Evolutionary conservation across 2,888 invertebrate species (phyloP), one percentile per base, ranked within the genome.

Genomic region (Pharmacophagus antenor): DNA sequence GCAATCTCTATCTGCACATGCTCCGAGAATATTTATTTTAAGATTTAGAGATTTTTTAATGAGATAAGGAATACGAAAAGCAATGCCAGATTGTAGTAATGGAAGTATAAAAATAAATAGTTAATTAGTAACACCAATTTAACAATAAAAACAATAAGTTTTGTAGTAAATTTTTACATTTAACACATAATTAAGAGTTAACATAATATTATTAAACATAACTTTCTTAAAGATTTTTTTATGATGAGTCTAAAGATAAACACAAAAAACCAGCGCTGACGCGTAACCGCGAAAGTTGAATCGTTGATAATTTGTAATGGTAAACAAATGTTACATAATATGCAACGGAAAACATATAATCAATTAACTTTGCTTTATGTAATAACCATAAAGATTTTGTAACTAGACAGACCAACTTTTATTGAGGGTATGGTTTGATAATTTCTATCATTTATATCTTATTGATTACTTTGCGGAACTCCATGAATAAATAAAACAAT

Each of bases 311-410:
- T 54, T 66, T 67, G 59, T 63, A 79, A 70, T 73, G 74, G 79
- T 85, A 85, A 86, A 87, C 81, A 88, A 81, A 80, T 75, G 79
- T 88, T 88, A 86, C 73, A 75, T 84, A 88, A 88, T 80, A 80
- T 83, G 80, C 80, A 77, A 72, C 51, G 54, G 54, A 59, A 59
- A 22, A 54, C 44, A 7, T 18, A n/a, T 51, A 20, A 31, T 50
- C 31, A 18, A 23, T 50, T 44, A 56, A 44, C 12, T 44, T 49
- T 51, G 21, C 37, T 17, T 60, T 55, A 56, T 44, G 51, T 47
- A 60, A 60, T 37, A 23, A 23, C 3, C 3, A 27, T 52, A 47
- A 42, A 8, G 4, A 8, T 58, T 47, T 58, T 20, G 5, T n/a
- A 53, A 48, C 48, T 15, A 27, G 48, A 23, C 41, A 42, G 51